These are phyloP conservation scores for Rousettus madagascariensis DNA, from an alignment of 2,797 vertebrate genomes.

Conservation along the genomic window DNA sequence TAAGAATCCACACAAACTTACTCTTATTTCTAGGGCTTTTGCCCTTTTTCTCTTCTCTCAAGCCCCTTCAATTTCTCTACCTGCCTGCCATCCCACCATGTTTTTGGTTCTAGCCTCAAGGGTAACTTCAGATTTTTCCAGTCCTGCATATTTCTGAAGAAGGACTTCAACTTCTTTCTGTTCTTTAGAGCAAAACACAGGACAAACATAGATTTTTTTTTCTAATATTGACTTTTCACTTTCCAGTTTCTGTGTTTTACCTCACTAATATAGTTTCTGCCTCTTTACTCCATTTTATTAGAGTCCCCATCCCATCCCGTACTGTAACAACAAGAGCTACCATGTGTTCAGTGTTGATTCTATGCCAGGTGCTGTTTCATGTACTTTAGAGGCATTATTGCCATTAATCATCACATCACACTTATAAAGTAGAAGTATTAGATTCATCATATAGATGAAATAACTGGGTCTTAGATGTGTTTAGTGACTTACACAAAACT, in stretches of 20 bases:
- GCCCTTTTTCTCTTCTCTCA: not conserved
- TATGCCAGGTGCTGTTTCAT: not conserved
- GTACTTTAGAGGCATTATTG: slow-evolving; percentile 16
- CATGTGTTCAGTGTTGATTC: not conserved
- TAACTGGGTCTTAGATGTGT: not conserved
- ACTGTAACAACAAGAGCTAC: not conserved
- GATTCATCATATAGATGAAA: not conserved
- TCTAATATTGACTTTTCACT: not conserved
- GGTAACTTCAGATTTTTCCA: not conserved
- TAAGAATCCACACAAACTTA: not conserved
- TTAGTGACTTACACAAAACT: not conserved
- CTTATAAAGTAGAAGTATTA: slow-evolving; percentile 36
- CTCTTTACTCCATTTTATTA: not conserved
- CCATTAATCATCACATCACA: slow-evolving; percentile 12
- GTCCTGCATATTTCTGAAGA: not conserved
- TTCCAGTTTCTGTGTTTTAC: slow-evolving; percentile 8
- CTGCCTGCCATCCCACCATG: not conserved
- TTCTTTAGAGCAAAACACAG: slow-evolving; percentile 13
- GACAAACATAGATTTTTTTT: not conserved
- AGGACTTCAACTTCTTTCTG: slow-evolving; percentile 7
- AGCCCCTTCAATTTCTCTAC: not conserved
- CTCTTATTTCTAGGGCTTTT: not conserved
- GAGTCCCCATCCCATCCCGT: not conserved
- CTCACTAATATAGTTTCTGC: not conserved
- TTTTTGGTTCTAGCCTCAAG: not conserved